Evolutionary conservation across 2,888 invertebrate species (phyloP).

Genomic region (Pecten maximus): DNA sequence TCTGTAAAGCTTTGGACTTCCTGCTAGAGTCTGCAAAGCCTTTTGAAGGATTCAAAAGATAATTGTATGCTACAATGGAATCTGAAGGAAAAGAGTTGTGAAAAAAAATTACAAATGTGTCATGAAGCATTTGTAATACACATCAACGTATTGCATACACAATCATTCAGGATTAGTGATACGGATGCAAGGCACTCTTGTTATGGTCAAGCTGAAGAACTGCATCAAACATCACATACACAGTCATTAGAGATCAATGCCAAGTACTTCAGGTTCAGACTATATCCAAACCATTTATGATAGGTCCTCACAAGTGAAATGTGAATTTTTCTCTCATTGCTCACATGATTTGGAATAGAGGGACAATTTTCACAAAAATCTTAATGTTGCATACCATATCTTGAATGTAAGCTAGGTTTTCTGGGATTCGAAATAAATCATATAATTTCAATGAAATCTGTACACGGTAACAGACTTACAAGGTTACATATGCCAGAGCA

Average conservation of each 20-base stretch:
- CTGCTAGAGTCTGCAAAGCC: not conserved
- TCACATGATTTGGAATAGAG: not conserved
- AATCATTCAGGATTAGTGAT: not conserved
- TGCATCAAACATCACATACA: too few species aligned
- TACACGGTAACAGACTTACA: too few species aligned
- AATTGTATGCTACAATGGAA: not conserved
- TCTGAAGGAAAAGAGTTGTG: not conserved
- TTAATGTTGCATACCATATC: too few species aligned
- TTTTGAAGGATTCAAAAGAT: not conserved
- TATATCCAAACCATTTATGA: not conserved
- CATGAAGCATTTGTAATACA: not conserved
- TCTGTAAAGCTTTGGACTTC: not conserved
- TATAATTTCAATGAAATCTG: too few species aligned
- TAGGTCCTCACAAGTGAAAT: not conserved
- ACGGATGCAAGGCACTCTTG: not conserved
- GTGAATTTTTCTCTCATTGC: not conserved
- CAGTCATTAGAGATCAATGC: too few species aligned
- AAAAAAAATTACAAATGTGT: not conserved
- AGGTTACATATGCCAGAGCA: too few species aligned
- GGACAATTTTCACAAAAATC: too few species aligned
- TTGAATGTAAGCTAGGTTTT: too few species aligned
- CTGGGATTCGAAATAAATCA: too few species aligned
- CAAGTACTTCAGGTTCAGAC: not conserved
- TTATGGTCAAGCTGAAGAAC: not conserved
- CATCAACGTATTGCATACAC: not conserved